Conservation (phyloP, 2,888 invertebrate species). For the Diarsia rubi region DNA sequence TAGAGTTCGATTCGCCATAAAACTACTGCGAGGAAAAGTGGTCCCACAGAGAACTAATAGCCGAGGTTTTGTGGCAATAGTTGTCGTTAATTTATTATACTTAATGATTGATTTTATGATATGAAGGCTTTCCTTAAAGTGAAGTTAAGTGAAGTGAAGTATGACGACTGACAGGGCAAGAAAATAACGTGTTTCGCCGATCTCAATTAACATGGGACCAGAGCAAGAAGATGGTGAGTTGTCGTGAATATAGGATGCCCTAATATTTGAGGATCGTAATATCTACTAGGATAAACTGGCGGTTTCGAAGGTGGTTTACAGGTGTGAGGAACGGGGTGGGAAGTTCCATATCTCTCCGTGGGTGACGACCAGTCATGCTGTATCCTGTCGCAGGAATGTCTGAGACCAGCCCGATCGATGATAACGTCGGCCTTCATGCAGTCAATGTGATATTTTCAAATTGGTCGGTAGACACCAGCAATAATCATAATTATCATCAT, state of each 20-base stretch:
- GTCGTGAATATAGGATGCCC: not conserved
- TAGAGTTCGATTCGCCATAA: constrained; percentile 38
- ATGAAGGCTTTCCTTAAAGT: too few species aligned
- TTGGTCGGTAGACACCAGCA: not conserved
- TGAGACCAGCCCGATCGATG: not conserved
- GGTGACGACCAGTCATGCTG: not conserved
- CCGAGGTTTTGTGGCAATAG: not conserved
- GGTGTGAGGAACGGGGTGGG: not conserved
- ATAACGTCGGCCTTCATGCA: not conserved
- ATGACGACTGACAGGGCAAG: too few species aligned
- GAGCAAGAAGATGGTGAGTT: too few species aligned
- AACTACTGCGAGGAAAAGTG: constrained; percentile 10
- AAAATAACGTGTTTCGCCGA: too few species aligned
- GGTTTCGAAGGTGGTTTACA: not conserved
- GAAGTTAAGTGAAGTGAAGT: too few species aligned
- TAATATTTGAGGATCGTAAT: not conserved
- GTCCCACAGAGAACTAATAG: not conserved
- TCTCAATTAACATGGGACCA: too few species aligned
- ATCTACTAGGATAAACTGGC: not conserved
- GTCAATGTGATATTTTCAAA: not conserved
- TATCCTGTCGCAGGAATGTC: not conserved
- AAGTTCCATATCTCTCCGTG: too few species aligned
- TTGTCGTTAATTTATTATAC: not conserved
- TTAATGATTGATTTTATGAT: too few species aligned
- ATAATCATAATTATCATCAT: too few species aligned